Percentiles rank a stretch among this genome's conserved stretches.
Conservation (phyloP, 2,888 invertebrate genomes). For the Apodemia zela region DNA sequence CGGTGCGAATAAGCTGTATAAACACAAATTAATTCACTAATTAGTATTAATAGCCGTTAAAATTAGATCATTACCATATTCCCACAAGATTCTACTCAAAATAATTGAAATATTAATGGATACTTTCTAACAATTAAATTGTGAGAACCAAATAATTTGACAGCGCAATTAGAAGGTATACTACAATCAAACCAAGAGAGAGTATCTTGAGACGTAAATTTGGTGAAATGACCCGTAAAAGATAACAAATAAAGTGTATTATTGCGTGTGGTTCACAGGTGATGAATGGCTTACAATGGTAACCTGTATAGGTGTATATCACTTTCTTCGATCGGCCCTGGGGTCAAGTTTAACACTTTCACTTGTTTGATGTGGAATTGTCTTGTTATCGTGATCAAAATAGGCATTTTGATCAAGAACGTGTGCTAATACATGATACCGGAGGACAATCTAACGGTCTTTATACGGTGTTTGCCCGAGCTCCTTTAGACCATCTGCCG, state of each 20-base stretch:
- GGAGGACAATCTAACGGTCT: too few species aligned
- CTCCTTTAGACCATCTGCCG: too few species aligned
- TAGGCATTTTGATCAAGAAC: neutral
- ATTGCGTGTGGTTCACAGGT: slow-evolving; percentile 2
- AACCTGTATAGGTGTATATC: slow-evolving; percentile 26
- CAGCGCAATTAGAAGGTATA: slow-evolving; percentile 13
- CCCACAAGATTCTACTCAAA: slow-evolving; percentile 10
- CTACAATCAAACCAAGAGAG: slow-evolving; percentile 3
- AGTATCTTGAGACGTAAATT: neutral
- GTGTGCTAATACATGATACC: neutral
- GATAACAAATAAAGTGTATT: neutral
- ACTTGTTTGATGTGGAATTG: slow-evolving; percentile 23
- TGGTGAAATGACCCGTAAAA: neutral
- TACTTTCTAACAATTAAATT: slow-evolving; percentile 9
- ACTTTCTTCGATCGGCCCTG: slow-evolving; percentile 31
- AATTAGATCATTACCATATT: neutral
- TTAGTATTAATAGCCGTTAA: neutral
- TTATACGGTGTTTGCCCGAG: too few species aligned
- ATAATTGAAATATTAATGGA: slow-evolving; percentile 9
- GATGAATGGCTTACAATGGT: slow-evolving; percentile 22
- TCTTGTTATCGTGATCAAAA: neutral
- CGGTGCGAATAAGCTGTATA: neutral
- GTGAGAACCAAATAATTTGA: slow-evolving; percentile 12
- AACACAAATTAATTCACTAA: neutral
- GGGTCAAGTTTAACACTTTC: slow-evolving; percentile 29